Percentiles rank a stretch among this genome's conserved stretches.
Conservation (phyloP, 2,797 vertebrate genomes). For the Sebastes trivittatus region DNA sequence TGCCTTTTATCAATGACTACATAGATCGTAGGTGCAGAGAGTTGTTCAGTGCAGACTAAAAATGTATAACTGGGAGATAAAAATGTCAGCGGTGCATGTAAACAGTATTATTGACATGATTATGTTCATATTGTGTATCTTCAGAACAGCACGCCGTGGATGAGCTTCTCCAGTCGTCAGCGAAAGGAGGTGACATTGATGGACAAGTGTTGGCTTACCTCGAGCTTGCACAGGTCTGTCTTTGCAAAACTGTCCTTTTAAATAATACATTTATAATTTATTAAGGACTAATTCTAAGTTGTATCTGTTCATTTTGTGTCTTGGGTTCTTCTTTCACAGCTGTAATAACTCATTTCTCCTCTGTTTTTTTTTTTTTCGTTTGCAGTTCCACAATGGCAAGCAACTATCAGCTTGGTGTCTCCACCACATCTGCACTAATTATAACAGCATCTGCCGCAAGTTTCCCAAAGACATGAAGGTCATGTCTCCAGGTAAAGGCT, state of each 20-base stretch:
- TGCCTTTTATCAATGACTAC: background rate
- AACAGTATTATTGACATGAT: conserved; percentile 7
- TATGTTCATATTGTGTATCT: conserved; percentile 28
- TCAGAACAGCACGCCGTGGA: conserved; percentile 91
- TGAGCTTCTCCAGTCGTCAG: conserved; percentile 84
- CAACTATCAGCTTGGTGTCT: conserved; percentile 92
- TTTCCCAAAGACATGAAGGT: conserved; percentile 93
- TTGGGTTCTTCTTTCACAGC: background rate
- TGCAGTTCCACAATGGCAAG: conserved; percentile 90
- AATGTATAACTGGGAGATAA: background rate
- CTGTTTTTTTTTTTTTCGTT: background rate
- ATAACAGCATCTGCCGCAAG: conserved; percentile 92
- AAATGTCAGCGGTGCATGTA: background rate
- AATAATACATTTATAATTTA: background rate
- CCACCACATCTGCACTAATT: conserved; percentile 95
- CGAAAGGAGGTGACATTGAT: conserved; percentile 88
- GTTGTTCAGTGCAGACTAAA: background rate
- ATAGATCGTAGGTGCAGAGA: background rate
- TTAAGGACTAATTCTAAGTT: background rate
- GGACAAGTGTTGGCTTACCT: conserved; percentile 90
- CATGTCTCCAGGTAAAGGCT: conserved; percentile 86
- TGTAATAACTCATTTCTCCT: background rate
- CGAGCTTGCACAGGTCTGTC: conserved; percentile 89
- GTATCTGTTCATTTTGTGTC: background rate
- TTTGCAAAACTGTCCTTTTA: background rate